Evolutionary conservation across 2,113 vertebrate genomes (phyloP).

Genomic region (Climacteris rufus): DNA sequence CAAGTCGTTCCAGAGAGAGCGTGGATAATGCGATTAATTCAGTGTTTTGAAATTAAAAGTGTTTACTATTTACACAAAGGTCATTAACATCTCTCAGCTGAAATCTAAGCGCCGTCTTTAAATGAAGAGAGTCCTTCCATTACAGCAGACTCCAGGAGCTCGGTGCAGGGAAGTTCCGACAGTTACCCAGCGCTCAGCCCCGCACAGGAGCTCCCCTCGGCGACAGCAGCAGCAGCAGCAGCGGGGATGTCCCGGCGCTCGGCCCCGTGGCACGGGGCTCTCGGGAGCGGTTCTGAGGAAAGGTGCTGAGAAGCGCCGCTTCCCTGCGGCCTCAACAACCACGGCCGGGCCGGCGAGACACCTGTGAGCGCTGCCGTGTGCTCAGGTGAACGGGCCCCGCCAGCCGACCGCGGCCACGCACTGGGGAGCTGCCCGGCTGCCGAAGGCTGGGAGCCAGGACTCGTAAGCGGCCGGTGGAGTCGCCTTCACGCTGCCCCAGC

Average conservation of each 20-base stretch:
- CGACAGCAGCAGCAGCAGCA: not conserved
- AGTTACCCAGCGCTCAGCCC: not conserved
- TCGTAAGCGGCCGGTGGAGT: not conserved
- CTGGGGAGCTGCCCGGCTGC: not conserved
- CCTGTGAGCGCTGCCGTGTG: not conserved
- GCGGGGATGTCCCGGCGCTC: not conserved
- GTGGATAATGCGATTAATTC: not conserved
- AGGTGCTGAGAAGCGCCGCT: not conserved
- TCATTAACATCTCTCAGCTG: not conserved
- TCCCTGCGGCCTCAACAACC: accelerated
- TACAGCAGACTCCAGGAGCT: not conserved
- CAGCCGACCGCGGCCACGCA: accelerated
- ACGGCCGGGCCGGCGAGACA: not conserved
- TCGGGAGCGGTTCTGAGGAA: accelerated
- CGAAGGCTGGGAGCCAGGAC: accelerated
- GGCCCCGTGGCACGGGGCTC: no score
- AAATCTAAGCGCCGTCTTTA: not conserved
- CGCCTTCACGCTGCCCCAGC: not conserved
- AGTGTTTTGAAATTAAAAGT: not conserved
- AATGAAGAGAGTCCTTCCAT: not conserved
- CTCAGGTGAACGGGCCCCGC: not conserved
- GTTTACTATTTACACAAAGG: not conserved
- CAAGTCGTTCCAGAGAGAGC: not conserved
- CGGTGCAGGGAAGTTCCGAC: not conserved
- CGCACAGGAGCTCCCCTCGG: not conserved